Conservation (phyloP, 2,888 invertebrate genomes). For the Toxonevra muliebris region DNA sequence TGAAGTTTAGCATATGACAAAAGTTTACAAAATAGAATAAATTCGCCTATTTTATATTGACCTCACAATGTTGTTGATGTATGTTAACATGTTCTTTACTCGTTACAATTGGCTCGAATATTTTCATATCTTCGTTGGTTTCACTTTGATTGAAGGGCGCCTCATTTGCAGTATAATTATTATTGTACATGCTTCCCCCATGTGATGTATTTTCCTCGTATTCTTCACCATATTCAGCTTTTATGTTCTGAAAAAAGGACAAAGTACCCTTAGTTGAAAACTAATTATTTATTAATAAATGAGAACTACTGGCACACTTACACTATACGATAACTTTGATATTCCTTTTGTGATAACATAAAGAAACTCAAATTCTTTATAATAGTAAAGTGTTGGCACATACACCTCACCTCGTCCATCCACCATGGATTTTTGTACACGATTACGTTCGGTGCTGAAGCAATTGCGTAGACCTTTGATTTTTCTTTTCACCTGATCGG, state of each 20-base stretch:
- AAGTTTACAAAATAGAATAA: neutral
- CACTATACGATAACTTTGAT: slow-evolving; percentile 7
- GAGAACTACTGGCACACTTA: neutral
- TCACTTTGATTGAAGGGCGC: slow-evolving; percentile 9
- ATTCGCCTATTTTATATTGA: neutral
- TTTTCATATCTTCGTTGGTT: slow-evolving; percentile 22
- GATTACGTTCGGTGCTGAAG: slow-evolving; percentile 23
- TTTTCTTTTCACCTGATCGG: slow-evolving; percentile 25
- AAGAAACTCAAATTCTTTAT: slow-evolving; percentile 26
- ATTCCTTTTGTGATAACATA: slow-evolving; percentile 17
- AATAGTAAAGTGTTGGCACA: slow-evolving; percentile 24
- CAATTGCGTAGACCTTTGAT: slow-evolving; percentile 26
- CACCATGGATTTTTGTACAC: slow-evolving; percentile 22
- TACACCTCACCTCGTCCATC: slow-evolving; percentile 25
- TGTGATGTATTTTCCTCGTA: slow-evolving; percentile 16
- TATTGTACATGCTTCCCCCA: slow-evolving; percentile 22
- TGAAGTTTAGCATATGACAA: too few relatives aligned
- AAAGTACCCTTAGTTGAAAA: neutral
- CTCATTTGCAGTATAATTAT: slow-evolving; percentile 10
- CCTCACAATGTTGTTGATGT: neutral
- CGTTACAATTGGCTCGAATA: slow-evolving; percentile 21
- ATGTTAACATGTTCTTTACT: neutral
- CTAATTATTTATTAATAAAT: neutral
- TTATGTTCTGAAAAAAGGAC: slow-evolving; percentile 11
- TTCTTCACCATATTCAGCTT: slow-evolving; percentile 15